Base-by-base conservation (phyloP, 2,113 vertebrate species). In the Arvicanthis niloticus region DNA sequence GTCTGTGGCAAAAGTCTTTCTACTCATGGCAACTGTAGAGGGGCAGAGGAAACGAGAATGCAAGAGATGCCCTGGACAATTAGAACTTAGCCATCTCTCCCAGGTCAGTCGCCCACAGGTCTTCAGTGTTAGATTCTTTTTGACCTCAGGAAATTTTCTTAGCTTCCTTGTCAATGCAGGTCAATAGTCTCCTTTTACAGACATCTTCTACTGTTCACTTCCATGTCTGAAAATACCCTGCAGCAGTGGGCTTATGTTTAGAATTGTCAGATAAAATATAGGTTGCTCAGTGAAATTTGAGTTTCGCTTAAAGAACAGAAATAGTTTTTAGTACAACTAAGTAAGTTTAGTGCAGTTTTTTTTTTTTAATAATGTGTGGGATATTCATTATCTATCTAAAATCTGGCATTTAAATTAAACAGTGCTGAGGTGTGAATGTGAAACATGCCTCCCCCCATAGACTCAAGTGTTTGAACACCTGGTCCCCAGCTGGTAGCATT, bases 361-460 rank as follows among this genome's bases (percentile, higher is more conserved):
- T n/a, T 73, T n/a, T 34, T 93, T 40, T 22, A 84, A 68, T 42
- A 42, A 89, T 37, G 19, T 37, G 48, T 62, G 45, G 56, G 15
- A 72, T 88, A 73, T 37, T 72, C 76, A 24, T 42, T 56, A 13
- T 84, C 76, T 73, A 65, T 37, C 73, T 78, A 53, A 80, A 96
- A 88, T 65, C 70, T 91, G 60, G 70, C 91, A 89, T 93, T 93
- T 77, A 82, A 91, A 86, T 48, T 48, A 67, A 34, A 34, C 29
- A 13, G 40, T 22, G 40, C 40, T 65, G 40, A 10, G 62, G 40
- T 67, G 4, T 68, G 84, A 68, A 37, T 67, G 84, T 37, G 42
- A 48, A 13, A 48, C 7, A 9, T 1, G 5, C 9, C 40, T 40
- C 17, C 2, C 29, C 42, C 42, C 17, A 68, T 5, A 34, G 42